Conservation (phyloP, 2,113 vertebrate genomes). For the Craseonycteris thonglongyai region DNA sequence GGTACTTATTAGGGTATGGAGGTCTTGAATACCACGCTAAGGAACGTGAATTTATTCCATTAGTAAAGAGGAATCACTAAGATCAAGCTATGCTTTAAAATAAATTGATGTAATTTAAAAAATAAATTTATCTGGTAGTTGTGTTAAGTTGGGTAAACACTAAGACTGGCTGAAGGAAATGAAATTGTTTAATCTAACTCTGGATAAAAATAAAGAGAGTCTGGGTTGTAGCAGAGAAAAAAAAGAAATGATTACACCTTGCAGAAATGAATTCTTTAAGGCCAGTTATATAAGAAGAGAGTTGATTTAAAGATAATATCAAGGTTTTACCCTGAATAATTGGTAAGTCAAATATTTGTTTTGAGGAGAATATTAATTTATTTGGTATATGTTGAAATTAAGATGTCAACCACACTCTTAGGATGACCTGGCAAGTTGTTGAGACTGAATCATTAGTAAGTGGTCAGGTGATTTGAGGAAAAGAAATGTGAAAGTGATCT, state of each 20-base stretch:
- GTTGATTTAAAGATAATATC: background rate
- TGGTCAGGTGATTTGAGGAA: background rate
- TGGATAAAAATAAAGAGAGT: background rate
- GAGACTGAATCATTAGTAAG: background rate
- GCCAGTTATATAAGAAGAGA: background rate
- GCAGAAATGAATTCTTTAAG: background rate
- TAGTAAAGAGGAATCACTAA: background rate
- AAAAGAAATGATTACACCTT: background rate
- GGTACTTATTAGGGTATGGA: background rate
- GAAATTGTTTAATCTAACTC: background rate
- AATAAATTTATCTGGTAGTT: background rate
- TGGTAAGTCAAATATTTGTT: background rate
- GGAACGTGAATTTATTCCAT: background rate
- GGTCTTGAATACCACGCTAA: background rate
- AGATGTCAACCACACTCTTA: background rate
- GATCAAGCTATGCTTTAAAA: slow-evolving; percentile 15
- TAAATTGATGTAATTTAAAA: background rate
- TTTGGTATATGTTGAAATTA: background rate
- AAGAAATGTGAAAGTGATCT: background rate
- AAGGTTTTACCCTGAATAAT: background rate
- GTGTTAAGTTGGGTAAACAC: background rate
- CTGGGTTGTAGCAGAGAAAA: background rate
- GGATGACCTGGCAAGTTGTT: background rate
- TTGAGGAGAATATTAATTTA: background rate
- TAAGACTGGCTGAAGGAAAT: background rate